Evolutionary conservation across 2,888 invertebrate species (phyloP), one percentile per base, ranked within the genome.

Genomic region (Xestia ashworthii): DNA sequence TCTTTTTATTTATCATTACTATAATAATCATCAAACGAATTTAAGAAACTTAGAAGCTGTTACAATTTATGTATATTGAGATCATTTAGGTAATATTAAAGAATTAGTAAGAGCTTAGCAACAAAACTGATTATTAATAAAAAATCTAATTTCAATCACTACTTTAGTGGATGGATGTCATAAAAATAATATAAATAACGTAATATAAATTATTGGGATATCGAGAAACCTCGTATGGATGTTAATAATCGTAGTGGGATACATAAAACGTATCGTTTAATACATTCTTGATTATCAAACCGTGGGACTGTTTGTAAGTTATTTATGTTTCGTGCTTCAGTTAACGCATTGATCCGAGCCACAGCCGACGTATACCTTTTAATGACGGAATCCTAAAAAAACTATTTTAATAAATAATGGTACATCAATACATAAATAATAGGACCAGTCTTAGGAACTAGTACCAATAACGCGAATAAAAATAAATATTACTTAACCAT

Each of bases 401-500:
- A 46, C 73, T 76, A 80, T 79, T 80, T 82, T 60, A 55, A 78
- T 80, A 69, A 83, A 71, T 73, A 76, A 80, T 79, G 66, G 76
- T 81, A 81, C 55, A 81, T 80, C 86, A 82, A 86, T 77, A 82
- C 66, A 74, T 89, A 79, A 88, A 84, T 89, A 85, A 88, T 88
- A 78, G 78, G 78, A 89, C 88, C 76, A 87, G 89, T 89, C 74
- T 65, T 73, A 75, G 74, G 62, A 85, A 83, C 88, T 87, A 88
- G 86, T 89, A 87, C 88, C 87, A 87, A 89, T 85, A 91, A 89
- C 82, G 84, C 83, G 89, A 90, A 92, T 90, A 93, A 92, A 93
- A 93, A 92, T 92, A 92, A 92, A 92, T 90, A 92, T 91, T 91
- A 90, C 89, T 91, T 91, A 90, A 92, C 87, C 91, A 92, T 92